Evolutionary conservation across 1,140 invertebrate genomes (phyloP), one percentile per base, ranked within the genome.

Genomic region (Drosophila navojoa): DNA sequence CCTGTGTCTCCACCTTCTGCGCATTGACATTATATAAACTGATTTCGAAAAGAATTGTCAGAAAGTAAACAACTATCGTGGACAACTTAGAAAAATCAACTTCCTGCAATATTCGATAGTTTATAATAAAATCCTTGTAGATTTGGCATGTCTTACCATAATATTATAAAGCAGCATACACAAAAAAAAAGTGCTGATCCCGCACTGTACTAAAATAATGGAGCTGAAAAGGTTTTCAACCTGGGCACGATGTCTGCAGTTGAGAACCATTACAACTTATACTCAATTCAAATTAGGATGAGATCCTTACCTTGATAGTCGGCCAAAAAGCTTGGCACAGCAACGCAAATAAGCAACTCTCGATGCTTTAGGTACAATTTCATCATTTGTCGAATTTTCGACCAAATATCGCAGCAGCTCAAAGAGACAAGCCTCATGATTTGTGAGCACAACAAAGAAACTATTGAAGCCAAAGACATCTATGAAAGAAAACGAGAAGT

Each of bases 141-240:
- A 29, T 4, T n/a, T 47, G 10, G 5, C 2, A 1, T 22, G 6
- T 66, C 79, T 1, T 16, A 84, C 84, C 70, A 89, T 55, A 3
- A 84, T 68, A 0, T 79, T 89, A n/a, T 89, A 89, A 2, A 89
- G 74, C 40, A 89, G n/a, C 84, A 89, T 89, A 52, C 84, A 89
- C 2, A 89, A 84, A n/a, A 89, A 29, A 7, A 89, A 71, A 19
- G 84, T 90, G 44, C 84, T 89, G 0, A 89, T 69, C 2, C 60
- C 71, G 29, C 84, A 89, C 49, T 89, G 84, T 5, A 89, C 85
- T 3, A 89, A 42, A 15, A 89, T 89, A 0, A 89, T 78, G 4
- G 89, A 89, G 22, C 89, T 89, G 19, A 89, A 89, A 7, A 89
- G 52, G 1, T 67, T 75, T 13, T 89, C 84, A 16, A 89, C 68